These are phyloP conservation scores for Agriopis aurantiaria DNA, from an alignment of 2,888 invertebrate genomes.

Conservation along the genomic window DNA sequence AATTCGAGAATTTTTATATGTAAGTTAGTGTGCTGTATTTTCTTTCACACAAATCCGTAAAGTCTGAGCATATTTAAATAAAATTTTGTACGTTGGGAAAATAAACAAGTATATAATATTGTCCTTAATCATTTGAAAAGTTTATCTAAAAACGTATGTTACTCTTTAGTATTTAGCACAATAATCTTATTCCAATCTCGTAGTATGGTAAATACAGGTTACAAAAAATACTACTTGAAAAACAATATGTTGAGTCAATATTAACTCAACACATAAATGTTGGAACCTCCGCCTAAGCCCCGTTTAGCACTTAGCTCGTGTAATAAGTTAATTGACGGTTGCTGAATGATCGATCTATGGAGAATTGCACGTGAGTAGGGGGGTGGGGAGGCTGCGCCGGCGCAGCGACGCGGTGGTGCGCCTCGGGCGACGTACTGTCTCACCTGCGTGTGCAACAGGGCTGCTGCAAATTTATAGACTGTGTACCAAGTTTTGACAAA, in stretches of 20 bases:
- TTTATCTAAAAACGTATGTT: too few relatives aligned
- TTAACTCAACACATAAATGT: constrained; percentile 15
- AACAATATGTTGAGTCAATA: constrained; percentile 12
- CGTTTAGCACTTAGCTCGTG: constrained; percentile 68
- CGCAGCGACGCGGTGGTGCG: constrained; percentile 69
- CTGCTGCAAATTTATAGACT: constrained; percentile 43
- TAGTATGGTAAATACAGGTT: neutral
- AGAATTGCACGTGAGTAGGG: constrained; percentile 44
- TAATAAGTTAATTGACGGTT: constrained; percentile 79
- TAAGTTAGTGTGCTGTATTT: too few relatives aligned
- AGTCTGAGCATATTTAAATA: too few relatives aligned
- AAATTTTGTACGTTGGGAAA: too few relatives aligned
- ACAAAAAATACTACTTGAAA: neutral
- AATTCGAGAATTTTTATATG: too few relatives aligned
- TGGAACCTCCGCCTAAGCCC: constrained; percentile 35
- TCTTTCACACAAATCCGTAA: too few relatives aligned
- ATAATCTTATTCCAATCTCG: too few relatives aligned
- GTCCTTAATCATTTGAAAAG: neutral
- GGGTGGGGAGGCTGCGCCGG: constrained; percentile 60
- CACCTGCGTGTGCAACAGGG: constrained; percentile 73
- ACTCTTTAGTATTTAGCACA: too few relatives aligned
- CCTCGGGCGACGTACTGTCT: constrained; percentile 80
- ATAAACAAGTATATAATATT: neutral
- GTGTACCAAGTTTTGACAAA: too few relatives aligned
- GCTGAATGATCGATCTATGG: constrained; percentile 73